A percentile compares a stretch with the other conserved stretches of the same genome.
phyloP scores from a whole-genome alignment of 2,797 vertebrate species.

The Scyliorhinus canicula region DNA sequence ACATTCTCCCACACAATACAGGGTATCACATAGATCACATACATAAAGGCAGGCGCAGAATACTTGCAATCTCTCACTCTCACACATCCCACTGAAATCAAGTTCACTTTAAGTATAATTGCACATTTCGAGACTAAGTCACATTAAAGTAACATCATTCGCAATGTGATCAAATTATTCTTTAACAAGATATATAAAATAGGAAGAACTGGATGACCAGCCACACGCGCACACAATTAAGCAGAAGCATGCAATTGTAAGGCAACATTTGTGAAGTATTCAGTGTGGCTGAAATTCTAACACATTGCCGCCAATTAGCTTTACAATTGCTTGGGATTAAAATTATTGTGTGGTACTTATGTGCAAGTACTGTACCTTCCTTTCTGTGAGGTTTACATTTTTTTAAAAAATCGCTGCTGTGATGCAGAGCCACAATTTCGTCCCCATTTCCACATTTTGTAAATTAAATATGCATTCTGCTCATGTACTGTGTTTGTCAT shows the following conservation, averaged over 20 bases:
- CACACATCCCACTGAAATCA: neutral
- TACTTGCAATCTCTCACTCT: neutral
- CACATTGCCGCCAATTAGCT: neutral
- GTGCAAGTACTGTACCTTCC: neutral
- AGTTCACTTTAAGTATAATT: neutral
- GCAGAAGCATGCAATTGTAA: neutral
- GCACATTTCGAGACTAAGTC: neutral
- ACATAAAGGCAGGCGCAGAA: neutral
- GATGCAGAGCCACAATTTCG: slow-evolving; percentile 25
- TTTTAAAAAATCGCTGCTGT: neutral
- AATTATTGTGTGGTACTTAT: slow-evolving; percentile 20
- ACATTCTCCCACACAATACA: slow-evolving; percentile 35
- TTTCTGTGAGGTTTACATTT: neutral
- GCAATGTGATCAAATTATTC: neutral
- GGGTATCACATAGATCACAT: neutral
- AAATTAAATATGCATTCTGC: slow-evolving; percentile 38
- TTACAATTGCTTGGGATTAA: slow-evolving; percentile 27
- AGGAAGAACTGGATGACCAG: neutral
- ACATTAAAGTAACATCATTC: neutral
- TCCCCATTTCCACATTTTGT: slow-evolving; percentile 35
- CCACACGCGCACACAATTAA: neutral
- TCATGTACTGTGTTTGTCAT: slow-evolving; percentile 39
- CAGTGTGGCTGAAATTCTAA: neutral
- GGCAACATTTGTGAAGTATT: neutral
- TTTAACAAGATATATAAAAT: neutral